phyloP scores from a whole-genome alignment of 92 coral and sea anemone genomes.

The Porites lobata region DNA sequence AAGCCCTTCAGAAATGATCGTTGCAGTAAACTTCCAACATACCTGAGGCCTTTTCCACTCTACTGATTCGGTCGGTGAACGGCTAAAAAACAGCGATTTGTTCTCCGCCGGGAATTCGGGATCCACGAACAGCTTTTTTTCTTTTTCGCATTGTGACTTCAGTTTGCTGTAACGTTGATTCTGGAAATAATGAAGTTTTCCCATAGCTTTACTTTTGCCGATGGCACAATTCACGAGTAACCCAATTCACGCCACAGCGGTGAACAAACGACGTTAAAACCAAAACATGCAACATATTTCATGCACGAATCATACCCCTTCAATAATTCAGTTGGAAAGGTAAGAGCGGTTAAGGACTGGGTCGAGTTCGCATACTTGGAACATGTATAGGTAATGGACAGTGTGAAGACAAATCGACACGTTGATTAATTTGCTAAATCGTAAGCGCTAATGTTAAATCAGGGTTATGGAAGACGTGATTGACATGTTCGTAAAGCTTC shows the following conservation, averaged over 20 bases:
- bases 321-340: no score
- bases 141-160: slow-evolving; percentile 81
- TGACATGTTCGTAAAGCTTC: no score
- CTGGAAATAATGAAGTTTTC: slow-evolving; percentile 74
- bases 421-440: no score
- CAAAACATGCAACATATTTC: neutral
- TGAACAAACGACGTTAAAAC: no score
- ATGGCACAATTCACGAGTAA: neutral
- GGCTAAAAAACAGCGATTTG: slow-evolving; percentile 87
- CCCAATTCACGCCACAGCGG: neutral
- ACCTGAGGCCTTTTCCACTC: slow-evolving; percentile 99
- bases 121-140: slow-evolving; percentile 83
- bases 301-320: no score
- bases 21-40: neutral
- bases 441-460: no score
- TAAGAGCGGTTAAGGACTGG: neutral
- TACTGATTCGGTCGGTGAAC: slow-evolving; percentile 83
- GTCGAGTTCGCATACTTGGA: neutral
- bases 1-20: neutral
- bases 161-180: slow-evolving; percentile 85
- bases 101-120: slow-evolving; percentile 88
- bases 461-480: no score
- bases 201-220: slow-evolving; percentile 49
- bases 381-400: no score
- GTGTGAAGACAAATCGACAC: no score